Conservation (phyloP, 2,888 invertebrate genomes). For the Drosophila atripex region DNA sequence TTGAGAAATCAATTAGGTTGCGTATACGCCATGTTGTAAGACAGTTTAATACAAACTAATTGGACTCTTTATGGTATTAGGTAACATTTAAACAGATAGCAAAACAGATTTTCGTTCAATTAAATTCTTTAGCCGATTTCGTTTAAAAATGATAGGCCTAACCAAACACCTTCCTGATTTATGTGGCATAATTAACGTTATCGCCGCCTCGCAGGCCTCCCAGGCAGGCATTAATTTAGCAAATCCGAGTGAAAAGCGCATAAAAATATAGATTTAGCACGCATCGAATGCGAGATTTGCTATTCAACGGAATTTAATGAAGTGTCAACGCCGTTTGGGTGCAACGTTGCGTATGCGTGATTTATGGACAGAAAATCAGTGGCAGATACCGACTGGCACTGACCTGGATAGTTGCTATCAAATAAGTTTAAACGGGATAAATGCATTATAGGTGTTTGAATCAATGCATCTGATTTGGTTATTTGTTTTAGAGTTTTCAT, state of each 20-base stretch:
- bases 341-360: conserved; percentile 70
- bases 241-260: conserved; percentile 46
- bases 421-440: not conserved
- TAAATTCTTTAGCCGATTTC: conserved; percentile 13
- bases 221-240: conserved; percentile 55
- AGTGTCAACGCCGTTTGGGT: conserved; percentile 60
- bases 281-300: conserved; percentile 33
- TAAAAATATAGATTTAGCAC: conserved; percentile 40
- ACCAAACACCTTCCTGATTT: conserved; percentile 46
- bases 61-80: not conserved
- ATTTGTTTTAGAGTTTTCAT: not conserved
- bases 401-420: not conserved
- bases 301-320: conserved; percentile 70
- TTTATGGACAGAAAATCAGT: conserved; percentile 51
- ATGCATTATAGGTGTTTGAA: conserved; percentile 5
- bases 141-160: conserved; percentile 5
- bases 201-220: conserved; percentile 49
- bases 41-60: not conserved
- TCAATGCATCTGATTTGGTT: not conserved
- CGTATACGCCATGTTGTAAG: conserved; percentile 35
- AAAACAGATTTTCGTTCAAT: conserved; percentile 1
- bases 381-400: conserved; percentile 7
- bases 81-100: not conserved
- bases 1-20: conserved; percentile 47
- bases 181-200: conserved; percentile 66